A percentile compares a stretch with the other conserved stretches of the same genome.
phyloP scores from a whole-genome alignment of 2,113 vertebrate species.

The Xenopus laevis region DNA sequence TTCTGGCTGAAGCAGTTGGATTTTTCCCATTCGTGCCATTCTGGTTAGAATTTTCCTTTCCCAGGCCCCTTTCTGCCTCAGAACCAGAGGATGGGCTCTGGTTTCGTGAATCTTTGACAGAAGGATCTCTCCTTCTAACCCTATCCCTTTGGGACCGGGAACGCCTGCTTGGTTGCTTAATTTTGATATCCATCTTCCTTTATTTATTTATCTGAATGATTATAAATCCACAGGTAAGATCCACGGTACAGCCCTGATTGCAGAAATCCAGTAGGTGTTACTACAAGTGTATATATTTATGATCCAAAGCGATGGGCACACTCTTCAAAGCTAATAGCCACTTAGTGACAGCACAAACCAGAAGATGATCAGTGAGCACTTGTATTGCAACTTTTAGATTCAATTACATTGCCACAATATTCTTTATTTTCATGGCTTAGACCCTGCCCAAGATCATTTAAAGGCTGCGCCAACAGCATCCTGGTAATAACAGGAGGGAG shows the following conservation, averaged over 20 bases:
- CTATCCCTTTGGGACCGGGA: constrained; percentile 82
- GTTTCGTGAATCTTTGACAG: constrained; percentile 72
- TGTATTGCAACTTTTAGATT: constrained; percentile 29
- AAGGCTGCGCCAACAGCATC: constrained; percentile 38
- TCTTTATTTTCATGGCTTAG: constrained; percentile 28
- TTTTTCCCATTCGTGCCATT: constrained; percentile 64
- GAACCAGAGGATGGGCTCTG: constrained; percentile 83
- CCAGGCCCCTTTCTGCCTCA: constrained; percentile 78
- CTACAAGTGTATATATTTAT: constrained; percentile 6
- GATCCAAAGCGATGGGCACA: constrained; percentile 47
- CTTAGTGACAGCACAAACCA: neutral
- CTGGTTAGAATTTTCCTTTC: constrained; percentile 74
- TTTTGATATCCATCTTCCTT: constrained; percentile 80
- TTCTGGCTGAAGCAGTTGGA: constrained; percentile 60
- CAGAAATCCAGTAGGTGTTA: constrained; percentile 53
- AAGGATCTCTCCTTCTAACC: constrained; percentile 79
- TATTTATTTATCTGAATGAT: constrained; percentile 14
- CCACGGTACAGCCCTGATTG: constrained; percentile 68
- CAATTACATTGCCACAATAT: constrained; percentile 23
- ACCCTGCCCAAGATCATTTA: constrained; percentile 36
- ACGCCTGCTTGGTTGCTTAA: constrained; percentile 80
- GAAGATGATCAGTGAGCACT: constrained; percentile 14
- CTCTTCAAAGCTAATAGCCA: constrained; percentile 26
- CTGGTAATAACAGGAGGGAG: constrained; percentile 9
- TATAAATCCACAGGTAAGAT: constrained; percentile 46